These are phyloP conservation scores for Geophilus truncorum DNA, from an alignment of 2,888 invertebrate species.

Conservation along the genomic window DNA sequence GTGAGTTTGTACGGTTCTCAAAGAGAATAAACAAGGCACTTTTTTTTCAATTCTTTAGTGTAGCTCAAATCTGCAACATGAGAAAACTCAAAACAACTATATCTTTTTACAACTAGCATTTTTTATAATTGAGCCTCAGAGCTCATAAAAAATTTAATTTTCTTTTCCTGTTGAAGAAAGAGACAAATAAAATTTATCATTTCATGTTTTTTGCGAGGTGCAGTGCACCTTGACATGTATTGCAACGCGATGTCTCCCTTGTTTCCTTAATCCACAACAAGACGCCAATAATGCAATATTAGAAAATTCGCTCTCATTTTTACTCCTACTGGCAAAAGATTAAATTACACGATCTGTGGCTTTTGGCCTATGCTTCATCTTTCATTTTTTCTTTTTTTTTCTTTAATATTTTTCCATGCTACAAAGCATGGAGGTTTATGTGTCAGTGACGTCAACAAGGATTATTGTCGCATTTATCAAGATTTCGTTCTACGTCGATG, in stretches of 20 bases:
- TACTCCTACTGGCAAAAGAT: not conserved
- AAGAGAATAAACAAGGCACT: not conserved
- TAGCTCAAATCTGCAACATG: not conserved
- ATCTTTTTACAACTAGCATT: not conserved
- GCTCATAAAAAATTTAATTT: too few relatives aligned
- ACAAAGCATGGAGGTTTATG: too few relatives aligned
- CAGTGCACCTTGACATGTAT: not conserved
- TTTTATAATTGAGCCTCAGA: too few relatives aligned
- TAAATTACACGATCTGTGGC: not conserved
- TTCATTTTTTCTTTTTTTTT: not conserved
- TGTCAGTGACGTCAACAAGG: not conserved
- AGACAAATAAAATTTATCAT: too few relatives aligned
- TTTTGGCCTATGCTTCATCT: not conserved
- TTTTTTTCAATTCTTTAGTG: too few relatives aligned
- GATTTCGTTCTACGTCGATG: not conserved
- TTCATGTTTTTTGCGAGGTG: not conserved
- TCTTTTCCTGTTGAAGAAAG: too few relatives aligned
- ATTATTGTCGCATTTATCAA: slow-evolving; percentile 13
- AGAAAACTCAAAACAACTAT: not conserved
- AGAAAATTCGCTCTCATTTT: not conserved
- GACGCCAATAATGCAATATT: not conserved
- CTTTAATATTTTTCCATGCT: not conserved
- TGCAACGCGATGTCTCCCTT: not conserved
- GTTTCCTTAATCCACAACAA: not conserved
- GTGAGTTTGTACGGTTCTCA: not conserved